Evolutionary conservation across 2,888 invertebrate genomes (phyloP).

Genomic region (Drosophila maculinotata): DNA sequence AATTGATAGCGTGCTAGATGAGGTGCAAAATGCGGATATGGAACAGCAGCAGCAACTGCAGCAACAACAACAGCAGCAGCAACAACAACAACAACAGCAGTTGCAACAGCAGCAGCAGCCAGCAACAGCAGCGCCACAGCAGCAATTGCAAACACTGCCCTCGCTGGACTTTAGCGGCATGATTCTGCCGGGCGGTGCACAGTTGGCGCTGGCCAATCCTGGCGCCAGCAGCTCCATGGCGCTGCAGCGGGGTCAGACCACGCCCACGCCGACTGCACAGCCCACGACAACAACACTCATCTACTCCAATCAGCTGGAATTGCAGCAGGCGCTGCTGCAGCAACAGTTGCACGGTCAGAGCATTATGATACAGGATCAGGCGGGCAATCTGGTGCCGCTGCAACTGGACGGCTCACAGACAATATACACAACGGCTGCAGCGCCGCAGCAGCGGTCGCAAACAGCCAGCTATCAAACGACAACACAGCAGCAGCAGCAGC

Average conservation of each 20-base stretch:
- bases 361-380: conserved; percentile 84
- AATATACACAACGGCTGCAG: conserved; percentile 77
- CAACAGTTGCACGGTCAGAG: conserved; percentile 84
- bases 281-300: conserved; percentile 79
- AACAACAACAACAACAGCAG: conserved; percentile 47
- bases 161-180: conserved; percentile 83
- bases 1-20: conserved; percentile 82
- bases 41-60: conserved; percentile 53
- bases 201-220: conserved; percentile 82
- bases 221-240: conserved; percentile 77
- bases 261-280: conserved; percentile 54
- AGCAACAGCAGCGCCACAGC: conserved; percentile 57
- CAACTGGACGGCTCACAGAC: conserved; percentile 82
- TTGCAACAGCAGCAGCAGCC: conserved; percentile 46
- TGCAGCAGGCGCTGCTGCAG: conserved; percentile 83
- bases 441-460: conserved; percentile 51
- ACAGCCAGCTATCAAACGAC: conserved; percentile 67
- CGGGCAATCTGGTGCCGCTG: conserved; percentile 82
- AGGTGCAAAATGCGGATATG: conserved; percentile 78
- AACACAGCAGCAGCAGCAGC: conserved; percentile 70
- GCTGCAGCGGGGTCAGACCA: conserved; percentile 61
- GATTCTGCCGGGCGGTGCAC: conserved; percentile 83
- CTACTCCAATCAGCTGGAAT: conserved; percentile 83
- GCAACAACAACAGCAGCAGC: conserved; percentile 51
- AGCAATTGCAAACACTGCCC: conserved; percentile 76